phyloP scores from a whole-genome alignment of 2,797 vertebrate species.

The Chelidonichthys spinosus region DNA sequence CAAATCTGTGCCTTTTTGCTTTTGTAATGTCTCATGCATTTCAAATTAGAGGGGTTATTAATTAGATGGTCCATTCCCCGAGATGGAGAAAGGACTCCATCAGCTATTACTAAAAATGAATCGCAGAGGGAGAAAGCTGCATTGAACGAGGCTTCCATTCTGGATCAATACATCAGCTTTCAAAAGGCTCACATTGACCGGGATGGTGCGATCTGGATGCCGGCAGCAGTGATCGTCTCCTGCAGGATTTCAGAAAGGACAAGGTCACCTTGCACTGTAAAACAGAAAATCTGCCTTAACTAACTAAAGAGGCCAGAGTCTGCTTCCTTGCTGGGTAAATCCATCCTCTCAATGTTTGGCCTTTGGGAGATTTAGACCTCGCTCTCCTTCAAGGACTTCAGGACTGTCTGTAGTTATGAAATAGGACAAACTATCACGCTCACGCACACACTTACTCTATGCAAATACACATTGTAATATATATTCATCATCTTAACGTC shows the following conservation, averaged over 20 bases:
- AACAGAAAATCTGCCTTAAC: slow-evolving; percentile 32
- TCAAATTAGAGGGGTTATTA: slow-evolving; percentile 4
- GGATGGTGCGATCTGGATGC: slow-evolving; percentile 20
- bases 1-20: not conserved
- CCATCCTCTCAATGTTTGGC: slow-evolving; percentile 43
- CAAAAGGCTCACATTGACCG: slow-evolving; percentile 42
- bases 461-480: not conserved
- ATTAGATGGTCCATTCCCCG: not conserved
- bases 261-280: slow-evolving; percentile 61
- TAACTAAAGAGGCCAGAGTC: slow-evolving; percentile 33
- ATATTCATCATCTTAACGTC: slow-evolving; percentile 39
- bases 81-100: slow-evolving; percentile 9
- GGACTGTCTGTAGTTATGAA: slow-evolving; percentile 32
- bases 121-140: slow-evolving; percentile 6
- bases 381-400: slow-evolving; percentile 50
- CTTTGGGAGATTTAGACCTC: slow-evolving; percentile 54
- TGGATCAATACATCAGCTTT: slow-evolving; percentile 43
- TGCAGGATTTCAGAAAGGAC: slow-evolving; percentile 42
- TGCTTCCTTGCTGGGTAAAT: slow-evolving; percentile 24
- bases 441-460: not conserved
- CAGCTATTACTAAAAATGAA: slow-evolving; percentile 4
- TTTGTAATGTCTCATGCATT: not conserved
- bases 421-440: slow-evolving; percentile 22
- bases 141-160: slow-evolving; percentile 18
- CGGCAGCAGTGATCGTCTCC: slow-evolving; percentile 38